phyloP scores from a whole-genome alignment of 30 jellyfish, hydroid and myxozoan species.

The Turritopsis dohrnii region DNA sequence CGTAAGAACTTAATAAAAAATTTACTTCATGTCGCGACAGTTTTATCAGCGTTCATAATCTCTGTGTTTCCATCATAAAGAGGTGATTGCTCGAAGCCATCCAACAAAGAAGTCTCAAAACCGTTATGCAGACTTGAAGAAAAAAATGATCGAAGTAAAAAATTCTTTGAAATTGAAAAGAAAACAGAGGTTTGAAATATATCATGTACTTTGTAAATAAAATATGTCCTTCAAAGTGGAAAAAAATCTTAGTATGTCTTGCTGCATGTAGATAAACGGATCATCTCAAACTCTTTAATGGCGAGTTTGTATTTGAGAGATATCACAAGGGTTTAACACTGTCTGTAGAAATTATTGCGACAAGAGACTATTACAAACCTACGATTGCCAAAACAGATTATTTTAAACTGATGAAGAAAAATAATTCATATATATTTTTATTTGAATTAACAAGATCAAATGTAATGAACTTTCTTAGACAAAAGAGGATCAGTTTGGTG shows the following conservation, averaged over 20 bases:
- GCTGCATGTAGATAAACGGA: neutral
- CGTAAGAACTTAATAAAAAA: neutral
- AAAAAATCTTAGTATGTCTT: neutral
- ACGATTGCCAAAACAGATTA: neutral
- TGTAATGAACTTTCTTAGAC: neutral
- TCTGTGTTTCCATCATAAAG: neutral
- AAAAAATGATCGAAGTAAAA: neutral
- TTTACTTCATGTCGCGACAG: neutral
- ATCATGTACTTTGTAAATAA: neutral
- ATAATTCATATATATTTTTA: neutral
- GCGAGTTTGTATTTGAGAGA: neutral
- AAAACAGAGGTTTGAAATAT: no score
- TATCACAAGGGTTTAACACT: neutral
- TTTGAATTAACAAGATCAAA: constrained; percentile 13
- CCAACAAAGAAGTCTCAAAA: neutral
- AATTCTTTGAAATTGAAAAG: no score
- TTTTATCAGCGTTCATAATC: neutral
- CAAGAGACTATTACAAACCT: neutral
- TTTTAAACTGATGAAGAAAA: neutral
- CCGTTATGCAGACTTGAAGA: neutral
- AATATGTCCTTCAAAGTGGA: neutral
- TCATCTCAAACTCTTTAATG: neutral
- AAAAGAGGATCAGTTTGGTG: neutral
- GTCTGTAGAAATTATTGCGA: neutral
- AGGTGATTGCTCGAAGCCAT: neutral